Evolutionary conservation across 2,113 vertebrate species (phyloP).

Genomic region (Triplophysa rosa): DNA sequence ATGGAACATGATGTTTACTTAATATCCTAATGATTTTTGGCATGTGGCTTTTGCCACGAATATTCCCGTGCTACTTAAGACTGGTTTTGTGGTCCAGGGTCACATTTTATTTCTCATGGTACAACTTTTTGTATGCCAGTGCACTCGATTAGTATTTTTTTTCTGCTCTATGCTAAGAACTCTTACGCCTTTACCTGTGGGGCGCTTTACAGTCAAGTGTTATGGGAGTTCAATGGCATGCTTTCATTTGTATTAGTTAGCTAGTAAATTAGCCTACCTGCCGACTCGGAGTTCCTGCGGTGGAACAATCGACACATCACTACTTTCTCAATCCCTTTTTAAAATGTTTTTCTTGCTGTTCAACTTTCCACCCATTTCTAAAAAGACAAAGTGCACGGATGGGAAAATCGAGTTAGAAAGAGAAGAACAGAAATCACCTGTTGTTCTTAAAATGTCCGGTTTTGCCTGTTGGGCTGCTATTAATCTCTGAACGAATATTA

Average conservation of each 20-base stretch:
- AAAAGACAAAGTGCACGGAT: slow-evolving; percentile 2
- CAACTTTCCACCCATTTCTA: slow-evolving; percentile 8
- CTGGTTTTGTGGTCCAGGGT: no score
- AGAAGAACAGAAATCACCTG: slow-evolving; percentile 12
- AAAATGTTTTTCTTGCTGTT: slow-evolving; percentile 4
- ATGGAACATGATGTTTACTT: no score
- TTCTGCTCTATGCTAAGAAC: not conserved
- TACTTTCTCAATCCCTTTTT: not conserved
- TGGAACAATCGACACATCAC: not conserved
- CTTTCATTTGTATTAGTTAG: slow-evolving; percentile 47
- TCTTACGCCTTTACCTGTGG: not conserved
- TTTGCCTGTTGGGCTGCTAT: slow-evolving; percentile 18
- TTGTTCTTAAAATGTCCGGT: slow-evolving; percentile 5
- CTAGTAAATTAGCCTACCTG: slow-evolving; percentile 59
- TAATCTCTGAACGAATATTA: slow-evolving; percentile 16
- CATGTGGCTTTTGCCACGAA: not conserved
- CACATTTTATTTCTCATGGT: not conserved
- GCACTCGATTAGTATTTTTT: not conserved
- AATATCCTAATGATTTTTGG: no score
- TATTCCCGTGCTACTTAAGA: no score
- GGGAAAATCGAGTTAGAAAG: not conserved
- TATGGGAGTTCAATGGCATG: not conserved
- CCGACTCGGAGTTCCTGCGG: slow-evolving; percentile 35
- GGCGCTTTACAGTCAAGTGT: not conserved
- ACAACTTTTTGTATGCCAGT: not conserved